Evolutionary conservation across 2,113 vertebrate species (phyloP).

Genomic region (Penelope pileata): DNA sequence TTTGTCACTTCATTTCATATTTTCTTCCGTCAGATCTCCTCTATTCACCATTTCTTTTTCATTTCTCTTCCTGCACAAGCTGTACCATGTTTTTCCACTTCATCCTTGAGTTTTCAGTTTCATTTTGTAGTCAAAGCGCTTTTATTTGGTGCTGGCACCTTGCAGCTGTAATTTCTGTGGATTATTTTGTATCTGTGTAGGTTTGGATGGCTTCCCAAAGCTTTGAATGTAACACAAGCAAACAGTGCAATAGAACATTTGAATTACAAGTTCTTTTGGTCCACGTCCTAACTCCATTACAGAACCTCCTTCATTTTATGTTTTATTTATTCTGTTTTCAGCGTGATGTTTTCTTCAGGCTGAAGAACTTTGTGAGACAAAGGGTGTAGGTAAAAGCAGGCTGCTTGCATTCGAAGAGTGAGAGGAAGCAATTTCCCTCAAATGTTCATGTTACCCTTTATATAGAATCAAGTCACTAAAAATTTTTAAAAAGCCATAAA

Average conservation of each 20-base stretch:
- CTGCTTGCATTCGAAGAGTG: neutral
- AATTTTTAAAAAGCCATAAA: neutral
- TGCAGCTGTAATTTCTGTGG: neutral
- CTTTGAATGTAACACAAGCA: neutral
- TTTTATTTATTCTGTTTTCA: neutral
- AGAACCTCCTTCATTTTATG: neutral
- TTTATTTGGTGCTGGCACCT: neutral
- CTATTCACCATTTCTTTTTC: neutral
- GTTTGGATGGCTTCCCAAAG: conserved; percentile 23
- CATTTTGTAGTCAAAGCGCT: neutral
- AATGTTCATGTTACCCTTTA: neutral
- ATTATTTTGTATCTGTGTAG: neutral
- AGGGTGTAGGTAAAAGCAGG: neutral
- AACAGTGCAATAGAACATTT: neutral
- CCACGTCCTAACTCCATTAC: neutral
- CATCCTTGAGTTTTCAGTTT: neutral
- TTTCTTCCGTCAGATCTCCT: neutral
- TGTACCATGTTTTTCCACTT: neutral
- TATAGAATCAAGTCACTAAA: neutral
- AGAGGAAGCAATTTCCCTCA: neutral
- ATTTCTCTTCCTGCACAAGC: neutral
- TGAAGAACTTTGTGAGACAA: neutral
- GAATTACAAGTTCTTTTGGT: conserved; percentile 42
- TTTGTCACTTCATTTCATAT: neutral
- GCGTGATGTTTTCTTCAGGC: neutral